These are phyloP conservation scores for Diabrotica virgifera DNA, from an alignment of 1,140 invertebrate species.

Conservation along the genomic window DNA sequence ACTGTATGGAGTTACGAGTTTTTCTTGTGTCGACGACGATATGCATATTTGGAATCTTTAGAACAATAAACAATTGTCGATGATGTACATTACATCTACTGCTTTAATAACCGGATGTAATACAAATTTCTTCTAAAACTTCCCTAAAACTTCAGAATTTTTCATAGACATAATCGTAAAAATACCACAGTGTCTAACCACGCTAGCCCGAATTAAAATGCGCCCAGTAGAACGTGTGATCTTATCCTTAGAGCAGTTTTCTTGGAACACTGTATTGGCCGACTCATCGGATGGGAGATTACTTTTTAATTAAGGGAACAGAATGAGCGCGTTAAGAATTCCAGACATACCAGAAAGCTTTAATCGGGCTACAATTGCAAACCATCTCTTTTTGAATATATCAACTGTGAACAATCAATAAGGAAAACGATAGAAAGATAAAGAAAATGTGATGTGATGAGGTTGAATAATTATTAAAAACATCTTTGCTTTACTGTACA, in stretches of 20 bases:
- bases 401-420: too few relatives aligned
- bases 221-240: constrained; percentile 23
- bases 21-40: too few relatives aligned
- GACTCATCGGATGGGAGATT: constrained; percentile 39
- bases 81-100: too few relatives aligned
- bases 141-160: constrained; percentile 10
- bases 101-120: too few relatives aligned
- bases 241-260: constrained; percentile 8
- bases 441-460: too few relatives aligned
- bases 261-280: constrained; percentile 25
- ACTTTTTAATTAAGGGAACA: constrained; percentile 50
- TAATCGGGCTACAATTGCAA: constrained; percentile 42
- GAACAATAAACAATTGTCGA: too few relatives aligned
- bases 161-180: constrained; percentile 43
- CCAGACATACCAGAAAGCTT: constrained; percentile 43
- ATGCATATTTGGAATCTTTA: too few relatives aligned
- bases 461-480: too few relatives aligned
- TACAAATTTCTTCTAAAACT: too few relatives aligned
- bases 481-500: too few relatives aligned
- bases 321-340: constrained; percentile 46
- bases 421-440: too few relatives aligned
- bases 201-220: constrained; percentile 36
- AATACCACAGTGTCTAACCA: constrained; percentile 46
- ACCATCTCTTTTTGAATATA: not conserved
- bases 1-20: too few relatives aligned